A percentile compares a stretch with the other conserved stretches of the same genome.
phyloP scores from a whole-genome alignment of 1,140 invertebrate species.

The Onthophagus taurus region DNA sequence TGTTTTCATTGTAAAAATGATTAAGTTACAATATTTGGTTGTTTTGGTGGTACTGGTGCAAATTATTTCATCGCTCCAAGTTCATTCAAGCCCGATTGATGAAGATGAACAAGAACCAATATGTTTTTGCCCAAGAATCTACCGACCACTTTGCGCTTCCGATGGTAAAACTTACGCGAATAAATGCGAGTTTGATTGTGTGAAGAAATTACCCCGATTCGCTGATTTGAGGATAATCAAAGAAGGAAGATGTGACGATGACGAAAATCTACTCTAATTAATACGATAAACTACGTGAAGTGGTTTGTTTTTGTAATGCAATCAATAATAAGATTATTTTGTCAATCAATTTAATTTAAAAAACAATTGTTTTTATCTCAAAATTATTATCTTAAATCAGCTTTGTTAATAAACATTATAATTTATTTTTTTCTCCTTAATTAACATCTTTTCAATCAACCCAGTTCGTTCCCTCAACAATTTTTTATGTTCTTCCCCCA shows the following conservation, averaged over 20 bases:
- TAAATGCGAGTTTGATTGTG: constrained; percentile 35
- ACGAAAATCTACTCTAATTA: too few relatives aligned
- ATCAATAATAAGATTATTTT: too few relatives aligned
- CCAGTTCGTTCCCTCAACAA: constrained; percentile 44
- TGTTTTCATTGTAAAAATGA: too few relatives aligned
- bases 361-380: background rate
- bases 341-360: too few relatives aligned
- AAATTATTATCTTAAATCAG: background rate
- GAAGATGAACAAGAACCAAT: background rate
- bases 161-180: constrained; percentile 34
- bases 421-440: constrained; percentile 11
- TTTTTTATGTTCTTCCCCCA: constrained; percentile 43
- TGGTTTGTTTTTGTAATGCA: too few relatives aligned
- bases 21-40: too few relatives aligned
- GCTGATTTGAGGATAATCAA: constrained; percentile 3
- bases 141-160: constrained; percentile 35
- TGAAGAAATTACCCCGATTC: constrained; percentile 3
- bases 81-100: too few relatives aligned
- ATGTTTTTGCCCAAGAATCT: constrained; percentile 36
- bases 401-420: background rate
- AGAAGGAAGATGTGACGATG: constrained; percentile 8
- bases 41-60: too few relatives aligned
- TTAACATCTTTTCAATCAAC: constrained; percentile 48
- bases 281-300: too few relatives aligned
- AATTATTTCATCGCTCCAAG: too few relatives aligned